These are phyloP conservation scores for Puma concolor DNA, from an alignment of 2,113 vertebrate genomes.

Conservation along the genomic window DNA sequence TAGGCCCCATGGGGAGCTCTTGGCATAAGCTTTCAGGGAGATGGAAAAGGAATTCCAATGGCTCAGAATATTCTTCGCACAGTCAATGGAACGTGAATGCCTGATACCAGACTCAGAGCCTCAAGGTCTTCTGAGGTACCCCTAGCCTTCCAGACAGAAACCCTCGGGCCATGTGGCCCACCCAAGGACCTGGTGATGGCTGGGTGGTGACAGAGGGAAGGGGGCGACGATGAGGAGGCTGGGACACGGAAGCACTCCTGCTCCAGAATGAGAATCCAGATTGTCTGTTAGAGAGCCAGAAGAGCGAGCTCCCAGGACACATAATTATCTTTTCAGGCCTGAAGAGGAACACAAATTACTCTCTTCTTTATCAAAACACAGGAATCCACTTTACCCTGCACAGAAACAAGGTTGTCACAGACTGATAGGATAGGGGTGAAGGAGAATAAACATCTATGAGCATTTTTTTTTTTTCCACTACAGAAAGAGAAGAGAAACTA, in stretches of 20 bases:
- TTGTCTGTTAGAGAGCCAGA: slow-evolving; percentile 60
- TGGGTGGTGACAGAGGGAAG: not conserved
- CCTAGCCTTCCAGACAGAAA: slow-evolving; percentile 61
- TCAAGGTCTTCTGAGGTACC: slow-evolving; percentile 74
- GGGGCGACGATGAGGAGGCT: not conserved
- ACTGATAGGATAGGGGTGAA: not conserved
- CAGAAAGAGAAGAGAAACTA: slow-evolving; percentile 54
- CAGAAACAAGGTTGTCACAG: slow-evolving; percentile 28
- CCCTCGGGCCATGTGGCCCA: not conserved
- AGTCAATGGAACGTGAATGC: slow-evolving; percentile 79
- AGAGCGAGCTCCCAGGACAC: not conserved
- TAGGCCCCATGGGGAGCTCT: slow-evolving; percentile 74
- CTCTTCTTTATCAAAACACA: slow-evolving; percentile 64
- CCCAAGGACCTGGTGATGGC: not conserved
- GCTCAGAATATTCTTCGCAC: slow-evolving; percentile 51
- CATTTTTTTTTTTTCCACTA: not conserved
- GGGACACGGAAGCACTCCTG: not conserved
- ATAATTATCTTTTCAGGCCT: slow-evolving; percentile 63
- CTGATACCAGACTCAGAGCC: slow-evolving; percentile 73
- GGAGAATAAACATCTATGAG: slow-evolving; percentile 37
- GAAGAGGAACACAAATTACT: slow-evolving; percentile 58
- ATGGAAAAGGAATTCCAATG: slow-evolving; percentile 78
- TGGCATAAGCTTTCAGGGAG: slow-evolving; percentile 76
- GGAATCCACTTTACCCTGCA: slow-evolving; percentile 56
- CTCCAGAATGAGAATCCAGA: slow-evolving; percentile 47